A percentile compares a stretch with the other conserved stretches of the same genome.
Evolutionary conservation across 2,888 invertebrate genomes (phyloP).

Genomic region (Andrena haemorrhoa): DNA sequence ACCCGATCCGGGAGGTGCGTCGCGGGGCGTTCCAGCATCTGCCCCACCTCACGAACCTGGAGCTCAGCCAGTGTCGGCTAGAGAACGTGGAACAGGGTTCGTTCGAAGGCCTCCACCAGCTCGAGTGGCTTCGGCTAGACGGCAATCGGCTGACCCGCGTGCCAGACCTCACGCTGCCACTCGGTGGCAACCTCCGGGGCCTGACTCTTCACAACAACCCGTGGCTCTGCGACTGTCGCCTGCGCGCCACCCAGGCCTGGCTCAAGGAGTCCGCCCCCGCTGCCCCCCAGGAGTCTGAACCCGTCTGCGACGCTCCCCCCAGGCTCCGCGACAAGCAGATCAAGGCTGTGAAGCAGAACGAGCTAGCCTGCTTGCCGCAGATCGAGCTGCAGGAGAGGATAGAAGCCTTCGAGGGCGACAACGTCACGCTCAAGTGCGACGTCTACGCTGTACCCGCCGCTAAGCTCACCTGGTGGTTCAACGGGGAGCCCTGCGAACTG

Average conservation of each 20-base stretch:
- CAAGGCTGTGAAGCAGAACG: slow-evolving; percentile 88
- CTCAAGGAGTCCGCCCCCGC: slow-evolving; percentile 88
- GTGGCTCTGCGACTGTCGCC: slow-evolving; percentile 95
- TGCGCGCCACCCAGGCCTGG: slow-evolving; percentile 92
- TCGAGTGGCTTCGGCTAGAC: slow-evolving; percentile 94
- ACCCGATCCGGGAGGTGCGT: slow-evolving; percentile 91
- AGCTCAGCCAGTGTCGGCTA: slow-evolving; percentile 93
- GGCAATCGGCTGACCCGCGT: slow-evolving; percentile 92
- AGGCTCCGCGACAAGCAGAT: slow-evolving; percentile 89
- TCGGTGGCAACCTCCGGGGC: slow-evolving; percentile 92
- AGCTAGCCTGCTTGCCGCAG: slow-evolving; percentile 93
- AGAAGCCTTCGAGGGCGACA: slow-evolving; percentile 92
- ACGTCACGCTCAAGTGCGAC: slow-evolving; percentile 92
- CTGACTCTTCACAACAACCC: slow-evolving; percentile 94
- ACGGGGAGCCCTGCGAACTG: slow-evolving; percentile 89
- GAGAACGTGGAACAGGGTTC: slow-evolving; percentile 91
- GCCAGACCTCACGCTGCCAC: slow-evolving; percentile 80
- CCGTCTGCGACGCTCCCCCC: slow-evolving; percentile 90
- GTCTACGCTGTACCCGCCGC: slow-evolving; percentile 94
- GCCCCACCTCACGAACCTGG: slow-evolving; percentile 91
- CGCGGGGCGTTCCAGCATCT: slow-evolving; percentile 91
- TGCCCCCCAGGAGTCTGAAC: slow-evolving; percentile 92
- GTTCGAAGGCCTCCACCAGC: slow-evolving; percentile 91
- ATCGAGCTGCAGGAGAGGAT: slow-evolving; percentile 91
- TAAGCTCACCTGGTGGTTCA: slow-evolving; percentile 93